Base-by-base conservation (phyloP, 1,140 invertebrate species). In the Littorina saxatilis region DNA sequence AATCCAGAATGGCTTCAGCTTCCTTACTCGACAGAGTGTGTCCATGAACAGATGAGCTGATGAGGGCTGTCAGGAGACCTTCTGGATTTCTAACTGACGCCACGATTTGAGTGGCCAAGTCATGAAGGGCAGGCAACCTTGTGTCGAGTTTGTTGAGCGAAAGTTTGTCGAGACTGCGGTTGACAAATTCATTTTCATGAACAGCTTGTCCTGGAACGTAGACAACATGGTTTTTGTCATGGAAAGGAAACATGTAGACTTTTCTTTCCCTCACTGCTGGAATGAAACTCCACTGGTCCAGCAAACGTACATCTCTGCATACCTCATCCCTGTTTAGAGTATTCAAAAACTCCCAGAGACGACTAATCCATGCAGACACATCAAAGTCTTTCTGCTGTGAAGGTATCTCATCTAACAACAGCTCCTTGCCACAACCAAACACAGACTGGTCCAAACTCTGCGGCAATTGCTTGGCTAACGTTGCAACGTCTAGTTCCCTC, bases 201-300 rank as follows among this genome's bases (percentile, higher is more conserved):
- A 29, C 20, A 7, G 58, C n/a, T 29, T 9, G 58, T 23, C n/a
- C 58, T 13, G 20, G 58, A 58, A 78, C 40, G 37, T 63, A 58
- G 35, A 78, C 37, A 63, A 78, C 76, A 0, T 40, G 29, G 9
- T 63, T 37, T 39, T 58, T 63, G 55, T 66, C 55, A 27, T 43
- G 23, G n/a, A 78, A 13, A 40, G 76, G 76, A 63, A 63, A 78
- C 35, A 78, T 23, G 15, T 55, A 17, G 23, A 5, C 20, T 78
- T 37, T 35, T n/a, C 2, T 11, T 3, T 43, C 76, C 27, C 11
- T 63, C 37, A 9, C 0, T 29, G 55, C n/a, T 29, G 76, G 76
- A 23, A 78, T 39, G 23, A 78, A 39, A 63, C 76, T 78, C 76
- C 76, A 78, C 7, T 78, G 43, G 13, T 61, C 13, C n/a, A n/a